phyloP scores from a whole-genome alignment of 2,888 invertebrate species.

The Agrypnus murinus region DNA sequence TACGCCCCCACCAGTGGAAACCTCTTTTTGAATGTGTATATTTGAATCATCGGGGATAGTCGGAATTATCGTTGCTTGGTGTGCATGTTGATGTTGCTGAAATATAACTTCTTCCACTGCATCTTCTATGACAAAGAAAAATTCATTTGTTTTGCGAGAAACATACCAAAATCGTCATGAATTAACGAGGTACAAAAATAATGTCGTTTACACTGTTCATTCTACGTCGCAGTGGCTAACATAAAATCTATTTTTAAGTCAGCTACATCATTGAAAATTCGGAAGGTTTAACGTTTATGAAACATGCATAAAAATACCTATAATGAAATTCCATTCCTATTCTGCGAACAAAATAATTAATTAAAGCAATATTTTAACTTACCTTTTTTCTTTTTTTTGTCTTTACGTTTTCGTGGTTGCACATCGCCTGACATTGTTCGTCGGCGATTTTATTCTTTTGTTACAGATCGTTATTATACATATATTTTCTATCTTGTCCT shows the following conservation, averaged over 20 bases:
- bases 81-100: conserved; percentile 62
- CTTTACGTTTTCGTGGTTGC: conserved; percentile 89
- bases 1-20: conserved; percentile 86
- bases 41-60: conserved; percentile 74
- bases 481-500: conserved; percentile 31
- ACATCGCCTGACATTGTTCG: conserved; percentile 86
- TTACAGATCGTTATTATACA: conserved; percentile 16
- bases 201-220: conserved; percentile 6
- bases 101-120: conserved; percentile 44
- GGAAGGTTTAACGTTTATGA: not conserved
- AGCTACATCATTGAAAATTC: conserved; percentile 33
- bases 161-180: not conserved
- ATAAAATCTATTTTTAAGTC: conserved; percentile 40
- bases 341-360: not conserved
- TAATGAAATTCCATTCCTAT: not conserved
- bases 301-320: conserved; percentile 55
- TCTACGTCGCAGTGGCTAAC: conserved; percentile 19
- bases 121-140: conserved; percentile 59
- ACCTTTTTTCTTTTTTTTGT: conserved; percentile 90
- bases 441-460: conserved; percentile 7
- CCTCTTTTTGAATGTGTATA: conserved; percentile 85
- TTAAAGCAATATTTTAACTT: conserved; percentile 60
- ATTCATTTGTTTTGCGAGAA: not conserved
- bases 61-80: conserved; percentile 60
- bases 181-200: conserved; percentile 26